Conservation (phyloP, 2,113 vertebrate species). For the Sinocyclocheilus anshuiensis region DNA sequence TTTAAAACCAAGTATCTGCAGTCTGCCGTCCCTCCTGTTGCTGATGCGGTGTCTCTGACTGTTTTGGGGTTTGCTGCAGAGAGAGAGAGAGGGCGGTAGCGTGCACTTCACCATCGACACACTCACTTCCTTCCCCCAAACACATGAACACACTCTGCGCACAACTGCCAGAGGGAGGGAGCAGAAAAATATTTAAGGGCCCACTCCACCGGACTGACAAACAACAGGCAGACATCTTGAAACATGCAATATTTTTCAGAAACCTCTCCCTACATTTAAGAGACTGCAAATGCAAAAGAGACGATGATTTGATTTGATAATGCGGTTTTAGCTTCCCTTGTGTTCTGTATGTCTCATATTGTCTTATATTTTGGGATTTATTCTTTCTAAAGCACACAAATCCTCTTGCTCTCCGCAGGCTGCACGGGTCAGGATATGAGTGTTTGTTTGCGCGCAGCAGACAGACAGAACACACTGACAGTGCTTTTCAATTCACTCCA, state of each 20-base stretch:
- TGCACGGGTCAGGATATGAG: slow-evolving; percentile 10
- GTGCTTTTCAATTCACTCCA: slow-evolving; percentile 26
- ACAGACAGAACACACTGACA: slow-evolving; percentile 23
- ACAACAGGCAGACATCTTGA: slow-evolving; percentile 32
- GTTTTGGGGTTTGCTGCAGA: slow-evolving; percentile 34
- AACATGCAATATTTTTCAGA: background rate
- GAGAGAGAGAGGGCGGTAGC: background rate
- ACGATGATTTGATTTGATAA: background rate
- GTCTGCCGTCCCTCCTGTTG: slow-evolving; percentile 23
- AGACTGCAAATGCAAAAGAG: background rate
- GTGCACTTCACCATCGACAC: slow-evolving; percentile 14
- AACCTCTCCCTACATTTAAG: background rate
- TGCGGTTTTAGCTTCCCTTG: background rate
- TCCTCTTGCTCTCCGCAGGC: background rate
- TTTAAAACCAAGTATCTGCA: slow-evolving; percentile 34
- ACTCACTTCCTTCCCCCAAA: slow-evolving; percentile 47
- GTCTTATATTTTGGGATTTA: background rate
- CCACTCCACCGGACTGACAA: slow-evolving; percentile 24
- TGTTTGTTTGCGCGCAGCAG: slow-evolving; percentile 16
- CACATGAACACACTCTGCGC: slow-evolving; percentile 58
- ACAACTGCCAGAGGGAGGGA: slow-evolving; percentile 37
- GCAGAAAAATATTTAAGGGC: slow-evolving; percentile 33
- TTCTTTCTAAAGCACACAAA: slow-evolving; percentile 16
- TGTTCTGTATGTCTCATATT: background rate
- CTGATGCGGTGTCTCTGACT: slow-evolving; percentile 29